Evolutionary conservation across 2,888 invertebrate genomes (phyloP).

Genomic region (Sylvicola fuscatus): DNA sequence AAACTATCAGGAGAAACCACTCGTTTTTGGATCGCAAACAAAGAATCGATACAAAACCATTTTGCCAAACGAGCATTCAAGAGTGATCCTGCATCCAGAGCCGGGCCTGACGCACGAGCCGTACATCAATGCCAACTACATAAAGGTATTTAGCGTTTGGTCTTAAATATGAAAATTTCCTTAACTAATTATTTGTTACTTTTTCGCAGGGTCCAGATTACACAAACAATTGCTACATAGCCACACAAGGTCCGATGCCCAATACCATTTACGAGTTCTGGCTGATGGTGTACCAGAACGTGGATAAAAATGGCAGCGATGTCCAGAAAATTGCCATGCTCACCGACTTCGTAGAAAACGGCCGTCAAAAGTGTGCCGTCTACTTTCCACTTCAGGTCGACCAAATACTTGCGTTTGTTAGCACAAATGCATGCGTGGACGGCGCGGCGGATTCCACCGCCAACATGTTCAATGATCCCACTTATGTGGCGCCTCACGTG

Average conservation of each 20-base stretch:
- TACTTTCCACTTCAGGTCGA: conserved; percentile 53
- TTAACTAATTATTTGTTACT: too few relatives aligned
- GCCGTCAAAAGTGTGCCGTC: conserved; percentile 68
- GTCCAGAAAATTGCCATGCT: conserved; percentile 67
- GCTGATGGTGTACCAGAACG: conserved; percentile 57
- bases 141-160: too few relatives aligned
- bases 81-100: conserved; percentile 46
- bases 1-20: conserved; percentile 77
- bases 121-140: conserved; percentile 89
- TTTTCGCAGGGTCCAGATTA: conserved; percentile 65
- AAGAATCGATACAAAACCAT: conserved; percentile 84
- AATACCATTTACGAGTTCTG: conserved; percentile 84
- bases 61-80: conserved; percentile 70
- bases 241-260: conserved; percentile 79
- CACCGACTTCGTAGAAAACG: conserved; percentile 71
- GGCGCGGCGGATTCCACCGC: conserved; percentile 7
- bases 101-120: conserved; percentile 36
- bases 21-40: conserved; percentile 69
- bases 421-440: neutral
- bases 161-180: too few relatives aligned
- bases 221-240: conserved; percentile 68
- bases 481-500: neutral
- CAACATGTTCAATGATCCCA: conserved; percentile 5
- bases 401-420: conserved; percentile 23
- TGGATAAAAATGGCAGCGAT: conserved; percentile 14